Percentiles rank a stretch among this genome's conserved stretches.
Evolutionary conservation across 2,113 vertebrate species (phyloP).

Genomic region (Vicugna pacos): DNA sequence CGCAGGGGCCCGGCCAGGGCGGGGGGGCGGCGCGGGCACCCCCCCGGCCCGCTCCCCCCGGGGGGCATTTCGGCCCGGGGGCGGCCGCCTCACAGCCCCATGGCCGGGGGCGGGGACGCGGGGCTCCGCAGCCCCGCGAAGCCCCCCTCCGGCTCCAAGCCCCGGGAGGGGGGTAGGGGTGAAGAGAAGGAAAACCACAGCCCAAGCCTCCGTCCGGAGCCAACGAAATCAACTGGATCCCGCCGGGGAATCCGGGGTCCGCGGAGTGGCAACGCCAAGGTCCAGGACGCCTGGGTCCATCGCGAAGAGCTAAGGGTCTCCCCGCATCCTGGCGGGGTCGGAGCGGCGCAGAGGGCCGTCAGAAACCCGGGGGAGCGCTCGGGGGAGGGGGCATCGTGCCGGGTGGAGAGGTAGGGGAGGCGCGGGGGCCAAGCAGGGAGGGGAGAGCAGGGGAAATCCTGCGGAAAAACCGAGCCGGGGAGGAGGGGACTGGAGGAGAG

Average conservation of each 20-base stretch:
- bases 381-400: slow-evolving; percentile 79
- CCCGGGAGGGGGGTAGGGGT: slow-evolving; percentile 65
- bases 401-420: slow-evolving; percentile 26
- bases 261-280: slow-evolving; percentile 63
- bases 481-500: neutral
- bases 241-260: slow-evolving; percentile 71
- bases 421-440: neutral
- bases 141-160: slow-evolving; percentile 75
- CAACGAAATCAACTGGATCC: slow-evolving; percentile 78
- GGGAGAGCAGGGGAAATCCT: slow-evolving; percentile 73
- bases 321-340: slow-evolving; percentile 63
- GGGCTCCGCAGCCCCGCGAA: slow-evolving; percentile 72
- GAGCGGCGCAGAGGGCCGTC: slow-evolving; percentile 67
- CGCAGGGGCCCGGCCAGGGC: slow-evolving; percentile 74
- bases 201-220: slow-evolving; percentile 71
- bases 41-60: slow-evolving; percentile 77
- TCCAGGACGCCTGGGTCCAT: slow-evolving; percentile 78
- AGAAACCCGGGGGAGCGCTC: slow-evolving; percentile 73
- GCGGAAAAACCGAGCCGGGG: slow-evolving; percentile 74
- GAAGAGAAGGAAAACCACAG: slow-evolving; percentile 48
- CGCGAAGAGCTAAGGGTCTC: slow-evolving; percentile 61
- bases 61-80: slow-evolving; percentile 80
- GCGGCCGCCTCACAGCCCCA: slow-evolving; percentile 78
- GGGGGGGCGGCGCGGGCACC: slow-evolving; percentile 79
- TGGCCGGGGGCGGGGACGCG: slow-evolving; percentile 75